These are phyloP conservation scores for Pseudorhombus dupliciocellatus DNA, from an alignment of 2,113 vertebrate genomes.

Conservation along the genomic window DNA sequence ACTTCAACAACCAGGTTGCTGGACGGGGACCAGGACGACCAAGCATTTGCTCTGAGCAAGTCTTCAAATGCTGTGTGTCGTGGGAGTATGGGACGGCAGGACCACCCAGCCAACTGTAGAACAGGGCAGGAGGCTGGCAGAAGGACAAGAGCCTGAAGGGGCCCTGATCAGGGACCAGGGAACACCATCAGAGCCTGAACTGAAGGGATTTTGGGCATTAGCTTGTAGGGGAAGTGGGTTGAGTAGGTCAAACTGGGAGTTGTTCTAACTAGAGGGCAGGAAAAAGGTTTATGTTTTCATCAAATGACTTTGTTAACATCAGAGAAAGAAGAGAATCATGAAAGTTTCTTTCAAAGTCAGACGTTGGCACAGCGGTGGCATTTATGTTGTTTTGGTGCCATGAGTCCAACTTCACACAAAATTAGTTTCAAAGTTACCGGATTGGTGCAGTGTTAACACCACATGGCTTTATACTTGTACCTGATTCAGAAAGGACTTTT, in stretches of 20 bases:
- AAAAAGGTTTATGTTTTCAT: slow-evolving; percentile 19
- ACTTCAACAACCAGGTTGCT: slow-evolving; percentile 60
- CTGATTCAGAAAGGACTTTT: background rate
- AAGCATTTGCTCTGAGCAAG: slow-evolving; percentile 36
- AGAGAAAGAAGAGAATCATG: slow-evolving; percentile 25
- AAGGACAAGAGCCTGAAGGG: slow-evolving; percentile 15
- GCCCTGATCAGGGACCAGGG: slow-evolving; percentile 47
- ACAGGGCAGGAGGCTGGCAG: slow-evolving; percentile 29
- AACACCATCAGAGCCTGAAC: slow-evolving; percentile 57
- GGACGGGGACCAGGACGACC: slow-evolving; percentile 61
- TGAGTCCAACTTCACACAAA: background rate
- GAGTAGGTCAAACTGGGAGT: slow-evolving; percentile 32
- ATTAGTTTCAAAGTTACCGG: background rate
- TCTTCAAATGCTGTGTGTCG: slow-evolving; percentile 59
- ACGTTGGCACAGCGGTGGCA: slow-evolving; percentile 7
- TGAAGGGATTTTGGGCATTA: slow-evolving; percentile 45
- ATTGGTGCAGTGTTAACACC: background rate
- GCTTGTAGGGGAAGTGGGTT: slow-evolving; percentile 38
- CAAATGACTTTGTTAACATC: slow-evolving; percentile 22
- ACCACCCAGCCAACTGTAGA: slow-evolving; percentile 55
- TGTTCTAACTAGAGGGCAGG: slow-evolving; percentile 1
- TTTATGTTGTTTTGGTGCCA: slow-evolving; percentile 1
- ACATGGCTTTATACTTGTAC: background rate
- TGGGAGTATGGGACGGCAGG: slow-evolving; percentile 34
- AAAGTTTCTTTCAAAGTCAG: slow-evolving; percentile 17